A percentile compares a stretch with the other conserved stretches of the same genome.
These are phyloP conservation scores for Notolabrus celidotus DNA, from an alignment of 2,797 vertebrate species.

Conservation along the genomic window DNA sequence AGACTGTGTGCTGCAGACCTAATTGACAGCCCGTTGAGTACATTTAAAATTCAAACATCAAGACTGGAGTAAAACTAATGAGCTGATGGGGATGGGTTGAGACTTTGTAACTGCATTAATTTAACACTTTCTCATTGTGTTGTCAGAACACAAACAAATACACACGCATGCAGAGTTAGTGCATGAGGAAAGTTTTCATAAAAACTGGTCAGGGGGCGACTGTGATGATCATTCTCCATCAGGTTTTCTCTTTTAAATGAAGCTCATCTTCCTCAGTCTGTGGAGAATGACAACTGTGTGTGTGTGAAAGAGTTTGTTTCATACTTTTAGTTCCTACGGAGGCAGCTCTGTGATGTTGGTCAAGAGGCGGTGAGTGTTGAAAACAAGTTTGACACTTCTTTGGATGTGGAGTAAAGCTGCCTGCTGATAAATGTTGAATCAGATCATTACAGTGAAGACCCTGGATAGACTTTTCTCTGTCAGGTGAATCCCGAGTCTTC, in stretches of 20 bases:
- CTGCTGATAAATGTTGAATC: not conserved
- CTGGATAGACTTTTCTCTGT: not conserved
- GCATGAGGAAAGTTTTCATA: not conserved
- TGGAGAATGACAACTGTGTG: no score
- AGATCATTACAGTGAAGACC: not conserved
- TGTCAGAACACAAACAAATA: conserved; percentile 9
- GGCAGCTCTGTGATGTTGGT: no score
- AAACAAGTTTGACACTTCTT: no score
- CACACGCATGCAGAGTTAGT: not conserved
- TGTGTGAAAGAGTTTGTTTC: no score
- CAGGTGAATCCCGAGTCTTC: not conserved
- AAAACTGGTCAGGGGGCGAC: not conserved
- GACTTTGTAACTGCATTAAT: conserved; percentile 14
- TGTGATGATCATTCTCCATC: not conserved
- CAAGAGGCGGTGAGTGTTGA: no score
- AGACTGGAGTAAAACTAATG: conserved; percentile 34
- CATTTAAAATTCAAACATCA: conserved; percentile 32
- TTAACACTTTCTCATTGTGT: conserved; percentile 10
- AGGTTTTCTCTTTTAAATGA: not conserved
- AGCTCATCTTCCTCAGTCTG: no score
- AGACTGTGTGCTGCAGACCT: conserved; percentile 9
- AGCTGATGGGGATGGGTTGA: conserved; percentile 30
- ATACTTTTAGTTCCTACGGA: no score
- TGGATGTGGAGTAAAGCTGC: no score
- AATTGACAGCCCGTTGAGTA: conserved; percentile 35